phyloP scores from a whole-genome alignment of 2,797 vertebrate species.

The Karalla daura region DNA sequence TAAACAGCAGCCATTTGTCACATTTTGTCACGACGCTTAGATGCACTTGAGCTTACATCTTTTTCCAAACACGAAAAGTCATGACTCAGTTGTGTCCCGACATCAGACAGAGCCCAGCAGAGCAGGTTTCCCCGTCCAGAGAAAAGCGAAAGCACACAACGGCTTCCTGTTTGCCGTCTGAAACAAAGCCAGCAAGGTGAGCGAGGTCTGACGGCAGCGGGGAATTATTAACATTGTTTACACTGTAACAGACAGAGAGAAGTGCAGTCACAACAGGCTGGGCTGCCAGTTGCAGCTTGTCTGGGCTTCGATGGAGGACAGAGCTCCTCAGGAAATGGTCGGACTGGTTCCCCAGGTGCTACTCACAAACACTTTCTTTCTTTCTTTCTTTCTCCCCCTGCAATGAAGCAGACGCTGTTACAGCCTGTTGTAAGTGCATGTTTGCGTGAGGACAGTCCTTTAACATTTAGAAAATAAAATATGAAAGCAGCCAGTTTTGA shows the following conservation, averaged over 20 bases:
- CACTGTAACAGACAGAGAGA: constrained; percentile 48
- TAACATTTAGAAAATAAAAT: no score
- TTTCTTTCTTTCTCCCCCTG: background rate
- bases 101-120: constrained; percentile 28
- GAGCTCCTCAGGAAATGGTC: constrained; percentile 20
- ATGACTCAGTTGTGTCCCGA: constrained; percentile 4
- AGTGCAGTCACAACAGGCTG: constrained; percentile 43
- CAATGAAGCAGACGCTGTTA: constrained; percentile 3
- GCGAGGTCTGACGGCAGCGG: constrained; percentile 41
- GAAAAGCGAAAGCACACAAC: constrained; percentile 16
- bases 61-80: background rate
- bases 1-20: background rate
- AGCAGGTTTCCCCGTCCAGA: constrained; percentile 18
- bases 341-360: background rate
- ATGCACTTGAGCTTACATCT: background rate
- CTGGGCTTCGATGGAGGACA: constrained; percentile 21
- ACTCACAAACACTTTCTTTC: background rate
- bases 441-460: no score
- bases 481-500: no score
- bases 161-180: constrained; percentile 50
- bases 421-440: no score
- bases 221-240: constrained; percentile 69
- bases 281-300: constrained; percentile 42
- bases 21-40: background rate
- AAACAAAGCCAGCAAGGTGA: constrained; percentile 44